Conservation (phyloP, 2,888 invertebrate genomes). For the Chrysolina oricalcia region DNA sequence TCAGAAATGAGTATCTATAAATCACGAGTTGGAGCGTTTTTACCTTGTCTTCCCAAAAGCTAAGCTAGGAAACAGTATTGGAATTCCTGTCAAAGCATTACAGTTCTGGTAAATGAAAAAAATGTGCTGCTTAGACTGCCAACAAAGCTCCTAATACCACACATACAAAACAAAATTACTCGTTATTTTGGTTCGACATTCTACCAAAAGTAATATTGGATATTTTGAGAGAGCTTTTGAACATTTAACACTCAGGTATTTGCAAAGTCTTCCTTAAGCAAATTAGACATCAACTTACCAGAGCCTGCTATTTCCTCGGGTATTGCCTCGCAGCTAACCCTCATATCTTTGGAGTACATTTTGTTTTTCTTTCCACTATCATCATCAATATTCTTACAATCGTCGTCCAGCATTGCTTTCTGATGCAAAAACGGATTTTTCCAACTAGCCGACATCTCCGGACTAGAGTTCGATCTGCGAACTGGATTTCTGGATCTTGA, state of each 20-base stretch:
- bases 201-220: no score
- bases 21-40: no score
- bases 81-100: no score
- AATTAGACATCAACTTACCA: slow-evolving; percentile 66
- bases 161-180: no score
- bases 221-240: no score
- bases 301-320: slow-evolving; percentile 88
- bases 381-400: slow-evolving; percentile 62
- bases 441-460: slow-evolving; percentile 94
- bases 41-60: no score
- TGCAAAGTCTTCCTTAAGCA: not conserved
- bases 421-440: slow-evolving; percentile 80
- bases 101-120: no score
- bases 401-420: slow-evolving; percentile 67
- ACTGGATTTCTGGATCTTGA: slow-evolving; percentile 85
- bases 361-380: slow-evolving; percentile 76
- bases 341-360: slow-evolving; percentile 81
- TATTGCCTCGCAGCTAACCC: slow-evolving; percentile 92
- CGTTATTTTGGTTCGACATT: no score
- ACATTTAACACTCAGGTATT: not conserved
- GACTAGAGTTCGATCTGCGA: slow-evolving; percentile 91
- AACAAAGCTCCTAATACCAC: no score
- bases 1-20: no score
- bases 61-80: no score
- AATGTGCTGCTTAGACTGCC: no score